Conservation (phyloP, 2,113 vertebrate species). For the human (Homo sapiens) region GRCh38 chr13:73617001-73617500, state of each 20-base stretch:
- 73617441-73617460: background rate
- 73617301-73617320: background rate
- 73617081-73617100: background rate
- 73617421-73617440: background rate
- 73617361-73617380: background rate
- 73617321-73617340: background rate
- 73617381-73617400: background rate
- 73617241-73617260: background rate
- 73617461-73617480: background rate
- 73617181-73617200: background rate
- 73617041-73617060: background rate
- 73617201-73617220: background rate
- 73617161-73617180: background rate
- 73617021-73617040: background rate
- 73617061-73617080: background rate
- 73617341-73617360: background rate
- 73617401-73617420: background rate
- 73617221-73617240: background rate
- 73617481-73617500: background rate
- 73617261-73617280: accelerated
- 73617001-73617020: background rate
- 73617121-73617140: background rate
- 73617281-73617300: background rate
- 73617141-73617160: background rate
- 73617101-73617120: background rate